A percentile compares a stretch with the other conserved stretches of the same genome.
These are phyloP conservation scores for Ruditapes philippinarum DNA, from an alignment of 1,140 invertebrate species.

Conservation along the genomic window DNA sequence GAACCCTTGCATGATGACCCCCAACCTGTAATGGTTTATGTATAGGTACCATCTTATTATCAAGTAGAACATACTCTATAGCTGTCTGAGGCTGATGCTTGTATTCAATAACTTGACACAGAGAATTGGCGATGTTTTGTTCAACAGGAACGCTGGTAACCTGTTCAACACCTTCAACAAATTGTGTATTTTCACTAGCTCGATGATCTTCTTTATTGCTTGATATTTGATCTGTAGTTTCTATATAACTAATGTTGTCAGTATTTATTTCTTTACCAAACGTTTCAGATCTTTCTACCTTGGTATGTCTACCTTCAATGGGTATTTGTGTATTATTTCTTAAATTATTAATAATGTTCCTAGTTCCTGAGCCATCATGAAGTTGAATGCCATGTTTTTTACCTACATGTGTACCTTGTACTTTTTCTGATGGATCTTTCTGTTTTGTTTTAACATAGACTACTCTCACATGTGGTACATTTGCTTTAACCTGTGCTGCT, in stretches of 20 bases:
- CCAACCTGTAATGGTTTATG: conserved; percentile 30
- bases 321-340: too few species aligned
- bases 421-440: not conserved
- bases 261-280: not conserved
- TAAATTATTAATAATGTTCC: too few species aligned
- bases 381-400: too few species aligned
- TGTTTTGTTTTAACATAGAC: conserved; percentile 38
- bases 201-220: not conserved
- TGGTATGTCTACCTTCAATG: not conserved
- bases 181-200: not conserved
- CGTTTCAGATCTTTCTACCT: not conserved
- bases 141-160: not conserved
- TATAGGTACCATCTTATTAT: conserved; percentile 59
- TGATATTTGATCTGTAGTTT: not conserved
- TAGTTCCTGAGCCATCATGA: too few species aligned
- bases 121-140: conserved; percentile 25
- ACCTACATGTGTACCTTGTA: too few species aligned
- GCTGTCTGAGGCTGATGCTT: conserved; percentile 21
- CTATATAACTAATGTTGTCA: not conserved
- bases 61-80: conserved; percentile 51
- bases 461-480: not conserved
- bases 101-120: conserved; percentile 40
- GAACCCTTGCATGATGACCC: not conserved
- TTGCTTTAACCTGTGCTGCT: not conserved
- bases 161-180: not conserved